Evolutionary conservation across 2,888 invertebrate species (phyloP).

Genomic region (Thelaira solivaga): DNA sequence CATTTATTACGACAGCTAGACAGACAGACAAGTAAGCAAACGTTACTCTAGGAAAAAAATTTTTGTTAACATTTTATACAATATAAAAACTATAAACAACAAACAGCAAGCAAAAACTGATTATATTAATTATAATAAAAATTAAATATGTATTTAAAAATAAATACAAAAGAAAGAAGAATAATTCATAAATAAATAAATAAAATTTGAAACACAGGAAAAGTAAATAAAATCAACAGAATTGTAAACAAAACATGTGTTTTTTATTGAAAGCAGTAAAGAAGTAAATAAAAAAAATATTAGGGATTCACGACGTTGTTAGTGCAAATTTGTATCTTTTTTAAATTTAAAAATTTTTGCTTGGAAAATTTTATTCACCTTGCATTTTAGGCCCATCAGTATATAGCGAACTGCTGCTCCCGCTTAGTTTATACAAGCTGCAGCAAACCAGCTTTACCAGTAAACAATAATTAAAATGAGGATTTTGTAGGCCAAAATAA

Average conservation of each 20-base stretch:
- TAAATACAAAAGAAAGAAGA: constrained; percentile 3
- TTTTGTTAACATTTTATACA: constrained; percentile 37
- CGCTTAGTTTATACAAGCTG: no score
- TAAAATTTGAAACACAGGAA: constrained; percentile 41
- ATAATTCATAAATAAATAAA: no score
- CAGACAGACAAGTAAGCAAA: constrained; percentile 15
- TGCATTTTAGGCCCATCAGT: no score
- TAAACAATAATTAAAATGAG: no score
- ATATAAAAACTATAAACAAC: background rate
- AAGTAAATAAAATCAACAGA: constrained; percentile 32
- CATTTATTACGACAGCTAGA: constrained; percentile 13
- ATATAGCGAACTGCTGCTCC: no score
- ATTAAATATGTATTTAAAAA: constrained; percentile 13
- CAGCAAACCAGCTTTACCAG: no score
- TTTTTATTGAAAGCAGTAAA: background rate
- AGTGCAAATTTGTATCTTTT: no score
- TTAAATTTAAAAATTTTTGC: no score
- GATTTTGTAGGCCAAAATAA: no score
- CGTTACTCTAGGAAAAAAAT: constrained; percentile 12
- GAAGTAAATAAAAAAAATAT: no score
- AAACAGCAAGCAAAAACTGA: constrained; percentile 20
- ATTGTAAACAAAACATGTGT: constrained; percentile 15
- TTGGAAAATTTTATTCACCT: no score
- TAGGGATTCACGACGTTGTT: no score
- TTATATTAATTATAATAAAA: constrained; percentile 41